Evolutionary conservation across 2,888 invertebrate species (phyloP).

Genomic region (Octonoba sinensis): DNA sequence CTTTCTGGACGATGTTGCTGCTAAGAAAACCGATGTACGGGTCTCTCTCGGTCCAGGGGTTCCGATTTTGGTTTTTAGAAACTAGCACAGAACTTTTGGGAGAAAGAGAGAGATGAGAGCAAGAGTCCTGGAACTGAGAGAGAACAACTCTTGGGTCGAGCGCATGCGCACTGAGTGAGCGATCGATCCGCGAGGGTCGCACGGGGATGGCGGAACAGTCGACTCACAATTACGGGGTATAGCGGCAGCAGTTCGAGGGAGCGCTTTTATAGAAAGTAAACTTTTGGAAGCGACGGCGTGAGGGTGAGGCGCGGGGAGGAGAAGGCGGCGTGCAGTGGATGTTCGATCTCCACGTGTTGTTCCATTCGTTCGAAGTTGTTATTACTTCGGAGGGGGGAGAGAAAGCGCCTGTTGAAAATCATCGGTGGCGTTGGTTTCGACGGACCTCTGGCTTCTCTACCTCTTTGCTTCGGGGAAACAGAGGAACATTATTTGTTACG

Average conservation of each 20-base stretch:
- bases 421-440: too few relatives aligned
- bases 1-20: not conserved
- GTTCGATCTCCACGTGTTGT: conserved; percentile 37
- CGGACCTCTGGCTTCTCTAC: too few relatives aligned
- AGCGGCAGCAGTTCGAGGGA: conserved; percentile 36
- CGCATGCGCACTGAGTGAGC: conserved; percentile 58
- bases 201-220: conserved; percentile 59
- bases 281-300: conserved; percentile 51
- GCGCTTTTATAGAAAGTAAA: conserved; percentile 62
- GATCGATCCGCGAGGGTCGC: conserved; percentile 61
- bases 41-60: too few relatives aligned
- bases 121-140: conserved; percentile 14
- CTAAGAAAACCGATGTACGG: conserved; percentile 22
- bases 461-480: too few relatives aligned
- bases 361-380: not conserved
- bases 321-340: not conserved
- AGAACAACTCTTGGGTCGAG: conserved; percentile 44
- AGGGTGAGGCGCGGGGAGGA: not conserved
- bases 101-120: not conserved
- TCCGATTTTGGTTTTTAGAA: too few relatives aligned
- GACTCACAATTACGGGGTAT: conserved; percentile 48
- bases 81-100: not conserved
- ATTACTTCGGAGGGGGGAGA: not conserved
- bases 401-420: too few relatives aligned
- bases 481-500: too few relatives aligned